Evolutionary conservation across 1,140 invertebrate species (phyloP), one percentile per base, ranked within the genome.

Genomic region (Neotoxoptera formosana): DNA sequence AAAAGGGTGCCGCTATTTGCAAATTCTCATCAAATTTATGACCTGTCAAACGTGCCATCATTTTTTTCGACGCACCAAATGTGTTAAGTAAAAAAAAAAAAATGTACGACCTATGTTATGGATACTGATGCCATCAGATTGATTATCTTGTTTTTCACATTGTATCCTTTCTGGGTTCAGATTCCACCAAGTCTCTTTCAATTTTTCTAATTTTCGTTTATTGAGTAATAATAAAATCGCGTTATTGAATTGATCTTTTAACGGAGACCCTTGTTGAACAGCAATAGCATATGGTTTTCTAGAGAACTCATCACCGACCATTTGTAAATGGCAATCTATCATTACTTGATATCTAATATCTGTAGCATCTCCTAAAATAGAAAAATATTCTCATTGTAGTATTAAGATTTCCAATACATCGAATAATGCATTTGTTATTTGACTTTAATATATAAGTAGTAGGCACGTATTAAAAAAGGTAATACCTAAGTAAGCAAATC

Each of bases 131-230:
- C 99, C 99, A 94, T 99, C 98, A 30, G 97, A 98, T 95, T 99
- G 98, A 95, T 99, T 97, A 93, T 99, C 98, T 84, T 97, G 96
- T 94, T 98, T 97, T 81, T 98, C 97, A 95, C 99, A 99, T 47
- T 97, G 96, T 94, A 97, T 96, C 76, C 96, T 96, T 1, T 97
- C 96, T 0, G 97, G 96, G 95, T 99, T 99, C 93, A 97, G 96
- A 94, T 97, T 98, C 99, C 99, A 99, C 98, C 99, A 99, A 94
- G 96, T 97, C 94, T 99, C 98, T 95, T 99, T 99, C 1, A 99
- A 95, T 94, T 98, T 97, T 95, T 99, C 99, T 94, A 99, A 95
- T 95, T 97, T 97, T 6, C 99, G 96, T 94, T 98, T 98, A 95
- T 99, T 99, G 30, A 99, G 95, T 17, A 99, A 95, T 94, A 98